Evolutionary conservation across 2,113 vertebrate genomes (phyloP), one percentile per base, ranked within the genome.

Genomic region (Spea multiplicata): DNA sequence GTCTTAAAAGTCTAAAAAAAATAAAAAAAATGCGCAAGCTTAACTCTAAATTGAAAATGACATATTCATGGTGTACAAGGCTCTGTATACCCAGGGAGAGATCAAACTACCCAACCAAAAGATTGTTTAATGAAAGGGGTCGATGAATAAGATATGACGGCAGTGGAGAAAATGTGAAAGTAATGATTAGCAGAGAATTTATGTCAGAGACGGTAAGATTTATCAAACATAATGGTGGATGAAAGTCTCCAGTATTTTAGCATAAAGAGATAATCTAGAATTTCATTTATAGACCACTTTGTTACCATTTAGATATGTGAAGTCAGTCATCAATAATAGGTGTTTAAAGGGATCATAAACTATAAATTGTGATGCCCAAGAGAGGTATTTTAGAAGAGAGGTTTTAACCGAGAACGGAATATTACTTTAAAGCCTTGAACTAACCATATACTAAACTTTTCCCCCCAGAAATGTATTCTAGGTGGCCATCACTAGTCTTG

Each of bases 71-170:
- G 55, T 80, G 64, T 72, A 47, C 52, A 16, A 67, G 78, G 66
- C 71, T n/a, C 50, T 57, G 71, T 10, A 14, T 57, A 57, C 62
- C 78, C 71, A 59, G 72, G 71, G 78, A 73, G 50, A 71, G 62
- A 80, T 80, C 62, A 74, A 80, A 74, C 71, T 52, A 16, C 71
- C 73, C 78, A 80, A 67, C 71, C 78, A 67, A 64, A 66, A 73
- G 78, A 80, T 80, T 80, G 64, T 80, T 57, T 80, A 80, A 80
- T 80, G 78, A 80, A 80, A 73, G 78, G 78, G 78, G 78, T 73
- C 78, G 78, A 73, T 67, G 71, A 73, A 80, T 47, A 73, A 48
- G 65, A 49, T 6, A 64, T 73, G 71, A 8, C 71, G 52, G 78
- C 77, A 8, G 49, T 68, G 76, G 76, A 71, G 68, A 17, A 61